Evolutionary conservation across 2,888 invertebrate species (phyloP).

Genomic region (Frankliniella intonsa): DNA sequence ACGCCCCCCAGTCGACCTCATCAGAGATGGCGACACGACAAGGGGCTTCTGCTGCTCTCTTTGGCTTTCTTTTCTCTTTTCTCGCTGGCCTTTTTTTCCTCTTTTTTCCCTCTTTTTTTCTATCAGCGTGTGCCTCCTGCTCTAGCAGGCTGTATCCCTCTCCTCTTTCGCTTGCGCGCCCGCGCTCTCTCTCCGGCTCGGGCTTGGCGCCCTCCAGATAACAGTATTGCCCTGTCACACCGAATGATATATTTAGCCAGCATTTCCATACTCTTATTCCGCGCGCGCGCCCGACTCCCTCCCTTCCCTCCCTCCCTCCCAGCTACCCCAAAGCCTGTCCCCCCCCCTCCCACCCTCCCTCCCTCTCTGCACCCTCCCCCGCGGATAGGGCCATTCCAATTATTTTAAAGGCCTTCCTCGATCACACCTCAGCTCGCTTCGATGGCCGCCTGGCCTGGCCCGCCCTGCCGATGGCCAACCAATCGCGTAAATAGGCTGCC

Average conservation of each 20-base stretch:
- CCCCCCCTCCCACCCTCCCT: not conserved
- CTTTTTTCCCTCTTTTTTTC: slow-evolving; percentile 40
- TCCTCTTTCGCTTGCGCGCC: slow-evolving; percentile 34
- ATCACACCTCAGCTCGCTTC: slow-evolving; percentile 29
- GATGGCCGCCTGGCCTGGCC: slow-evolving; percentile 30
- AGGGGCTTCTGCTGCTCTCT: not conserved
- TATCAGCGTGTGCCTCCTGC: slow-evolving; percentile 40
- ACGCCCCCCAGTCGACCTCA: too few species aligned
- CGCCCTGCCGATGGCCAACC: slow-evolving; percentile 37
- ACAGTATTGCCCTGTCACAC: slow-evolving; percentile 84
- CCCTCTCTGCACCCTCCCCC: slow-evolving; percentile 7
- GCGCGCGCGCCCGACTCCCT: slow-evolving; percentile 36
- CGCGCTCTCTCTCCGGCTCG: slow-evolving; percentile 36
- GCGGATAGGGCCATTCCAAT: slow-evolving; percentile 35
- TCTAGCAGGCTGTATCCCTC: not conserved
- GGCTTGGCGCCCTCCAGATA: slow-evolving; percentile 63
- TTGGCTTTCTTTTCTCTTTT: slow-evolving; percentile 29
- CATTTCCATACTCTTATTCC: slow-evolving; percentile 63
- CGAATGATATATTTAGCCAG: slow-evolving; percentile 85
- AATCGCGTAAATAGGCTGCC: slow-evolving; percentile 18
- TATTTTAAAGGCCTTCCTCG: slow-evolving; percentile 37
- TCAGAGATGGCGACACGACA: too few species aligned
- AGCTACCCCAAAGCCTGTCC: slow-evolving; percentile 27
- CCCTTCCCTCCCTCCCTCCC: slow-evolving; percentile 29
- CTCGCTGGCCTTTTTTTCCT: slow-evolving; percentile 28